Evolutionary conservation across 2,888 invertebrate genomes (phyloP), one percentile per base, ranked within the genome.

Genomic region (Synergus itoensis): DNA sequence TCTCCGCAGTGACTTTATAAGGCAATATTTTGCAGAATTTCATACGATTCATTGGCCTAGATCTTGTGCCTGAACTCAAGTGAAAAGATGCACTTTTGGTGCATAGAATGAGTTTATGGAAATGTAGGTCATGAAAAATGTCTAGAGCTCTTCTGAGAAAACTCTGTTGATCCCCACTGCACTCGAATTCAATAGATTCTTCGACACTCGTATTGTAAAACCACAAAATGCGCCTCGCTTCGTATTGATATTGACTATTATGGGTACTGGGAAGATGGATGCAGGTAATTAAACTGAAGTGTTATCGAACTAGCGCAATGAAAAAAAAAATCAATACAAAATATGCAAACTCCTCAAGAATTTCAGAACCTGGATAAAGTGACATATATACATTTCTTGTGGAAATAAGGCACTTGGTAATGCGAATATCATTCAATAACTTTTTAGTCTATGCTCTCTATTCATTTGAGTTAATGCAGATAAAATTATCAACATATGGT

Each of bases 81-180:
- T 65, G 18, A 57, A 73, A 73, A 73, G 73, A 73, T 73, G 73
- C 73, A 73, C 53, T 73, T 73, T 53, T 28, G 53, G 11, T 73
- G 53, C 1, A 69, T 53, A 73, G 53, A 73, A 53, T 73, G 73
- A 48, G 53, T 53, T 73, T 53, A 73, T 40, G 40, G 53, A 40
- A 73, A 43, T 28, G 40, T 73, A 73, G 73, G 73, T 73, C 73
- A 73, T 73, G 73, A 73, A 73, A 73, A 73, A 53, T 53, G 73
- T 73, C 73, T 73, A 73, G 73, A 36, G 73, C 73, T 73, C 53
- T 53, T 73, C 28, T 1, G 73, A 36, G 48, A 53, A 48, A 73
- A 53, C 36, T 73, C 36, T 36, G 53, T 73, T 73, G 53, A 73
- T 73, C 53, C 36, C 36, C 36, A 48, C 36, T 53, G n/a, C 28